Conservation (phyloP, 2,797 vertebrate species). For the Halcyon chelicuti region DNA sequence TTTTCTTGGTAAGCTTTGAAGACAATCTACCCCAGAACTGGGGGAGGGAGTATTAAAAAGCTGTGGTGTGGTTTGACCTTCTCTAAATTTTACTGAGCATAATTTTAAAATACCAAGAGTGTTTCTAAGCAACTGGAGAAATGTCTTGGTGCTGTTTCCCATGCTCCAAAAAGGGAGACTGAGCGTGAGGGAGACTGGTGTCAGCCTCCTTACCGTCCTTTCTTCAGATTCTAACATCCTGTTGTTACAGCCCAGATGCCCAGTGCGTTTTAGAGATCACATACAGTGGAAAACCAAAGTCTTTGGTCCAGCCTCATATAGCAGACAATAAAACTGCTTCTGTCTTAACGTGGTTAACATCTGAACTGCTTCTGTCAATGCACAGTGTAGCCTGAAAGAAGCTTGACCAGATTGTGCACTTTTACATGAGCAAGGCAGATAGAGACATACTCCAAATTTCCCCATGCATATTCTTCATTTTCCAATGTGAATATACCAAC, state of each 20-base stretch:
- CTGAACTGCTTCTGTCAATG: not conserved
- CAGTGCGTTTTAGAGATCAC: not conserved
- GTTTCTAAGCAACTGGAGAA: conserved; percentile 8
- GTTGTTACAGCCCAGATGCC: not conserved
- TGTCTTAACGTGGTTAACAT: not conserved
- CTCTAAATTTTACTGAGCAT: not conserved
- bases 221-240: not conserved
- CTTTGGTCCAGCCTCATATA: not conserved
- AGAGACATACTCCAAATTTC: not conserved
- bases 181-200: not conserved
- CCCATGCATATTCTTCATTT: not conserved
- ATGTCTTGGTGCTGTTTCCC: not conserved
- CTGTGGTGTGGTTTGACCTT: not conserved
- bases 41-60: not conserved
- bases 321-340: not conserved
- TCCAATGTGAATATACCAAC: not conserved
- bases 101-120: conserved; percentile 1
- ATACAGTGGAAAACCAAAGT: not conserved
- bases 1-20: not conserved
- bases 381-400: not conserved
- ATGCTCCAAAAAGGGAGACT: not conserved
- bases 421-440: not conserved
- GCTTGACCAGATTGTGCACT: not conserved
- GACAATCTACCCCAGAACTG: not conserved
- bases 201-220: not conserved